Evolutionary conservation across 30 jellyfish, hydroid and myxozoan genomes (phyloP).

Genomic region (Hydractinia symbiolongicarpus): DNA sequence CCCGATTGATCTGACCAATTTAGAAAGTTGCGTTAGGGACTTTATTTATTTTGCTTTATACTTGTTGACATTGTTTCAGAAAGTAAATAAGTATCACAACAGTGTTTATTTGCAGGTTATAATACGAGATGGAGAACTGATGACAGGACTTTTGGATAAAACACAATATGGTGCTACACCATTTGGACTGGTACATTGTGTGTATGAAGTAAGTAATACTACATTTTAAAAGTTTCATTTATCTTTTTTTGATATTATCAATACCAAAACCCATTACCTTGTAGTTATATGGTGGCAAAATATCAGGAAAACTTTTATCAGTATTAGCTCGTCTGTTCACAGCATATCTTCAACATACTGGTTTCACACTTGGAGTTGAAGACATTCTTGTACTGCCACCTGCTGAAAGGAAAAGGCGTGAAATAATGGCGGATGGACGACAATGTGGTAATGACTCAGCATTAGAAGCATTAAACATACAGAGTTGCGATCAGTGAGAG

Average conservation of each 20-base stretch:
- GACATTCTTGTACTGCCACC: conserved; percentile 76
- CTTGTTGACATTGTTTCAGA: no score
- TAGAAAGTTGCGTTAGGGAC: no score
- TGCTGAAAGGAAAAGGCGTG: conserved; percentile 65
- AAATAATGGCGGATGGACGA: conserved; percentile 65
- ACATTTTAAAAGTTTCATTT: no score
- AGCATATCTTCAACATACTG: conserved; percentile 64
- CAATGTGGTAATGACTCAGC: conserved; percentile 92
- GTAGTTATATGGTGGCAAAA: conserved; percentile 92
- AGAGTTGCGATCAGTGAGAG: not conserved
- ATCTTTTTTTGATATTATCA: no score
- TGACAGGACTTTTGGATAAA: conserved; percentile 95
- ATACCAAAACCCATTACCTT: not conserved
- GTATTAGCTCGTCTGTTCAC: conserved; percentile 90
- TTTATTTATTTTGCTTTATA: no score
- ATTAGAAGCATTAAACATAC: conserved; percentile 45
- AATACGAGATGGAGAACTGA: conserved; percentile 83
- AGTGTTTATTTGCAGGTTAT: conserved; percentile 47
- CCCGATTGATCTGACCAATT: no score
- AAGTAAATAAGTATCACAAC: no score
- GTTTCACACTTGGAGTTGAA: conserved; percentile 96
- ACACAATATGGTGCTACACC: conserved; percentile 97
- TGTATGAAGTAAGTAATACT: conserved; percentile 66
- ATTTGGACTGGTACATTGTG: conserved; percentile 93
- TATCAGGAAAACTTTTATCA: conserved; percentile 75